Base-by-base conservation (phyloP, 1,140 invertebrate species). In the Trachymyrmex septentrionalis region DNA sequence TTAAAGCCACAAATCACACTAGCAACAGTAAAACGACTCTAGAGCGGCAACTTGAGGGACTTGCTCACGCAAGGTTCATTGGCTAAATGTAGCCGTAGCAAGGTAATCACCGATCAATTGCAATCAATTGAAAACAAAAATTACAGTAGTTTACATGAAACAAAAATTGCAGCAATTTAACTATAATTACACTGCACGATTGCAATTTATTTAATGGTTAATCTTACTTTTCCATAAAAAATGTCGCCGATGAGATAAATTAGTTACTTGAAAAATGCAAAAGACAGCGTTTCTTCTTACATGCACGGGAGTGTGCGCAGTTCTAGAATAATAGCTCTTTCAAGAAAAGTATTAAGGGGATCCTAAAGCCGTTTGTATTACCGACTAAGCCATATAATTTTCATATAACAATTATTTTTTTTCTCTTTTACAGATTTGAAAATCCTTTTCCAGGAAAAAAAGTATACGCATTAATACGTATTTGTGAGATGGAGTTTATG, bases 71-170 rank as follows among this genome's bases (percentile, higher is more conserved):
- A 50, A 84, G 19, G 55, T 12, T 61, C 24, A 21, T 27, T 24
- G 24, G 48, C 12, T 82, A 61, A 72, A 82, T 24, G 53, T 10
- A 48, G 27, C 55, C 19, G 6, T 61, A 73, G 80, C 38, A 44
- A 84, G 24, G 14, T 84, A 84, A 84, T 84, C 24, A 48, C 67
- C 67, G 55, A 30, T 48, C 50, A 82, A 82, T 82, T 82, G 27
- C 38, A 44, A 38, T 14, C 38, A n/a, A 73, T 19, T 30, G 24
- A 44, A 12, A 73, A 38, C 24, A n/a, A 48, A 21, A 44, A 1
- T 84, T 82, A 48, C 21, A 19, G 44, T 44, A 10, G 6, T 30
- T 44, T 55, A 69, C 14, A 24, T 10, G 4, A 34, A 12, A 24
- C 12, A 24, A 2, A 73, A 73, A 14, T 84, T 84, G 34, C 24